These are phyloP conservation scores for Notothenia coriiceps DNA, from an alignment of 2,113 vertebrate genomes.

Conservation along the genomic window DNA sequence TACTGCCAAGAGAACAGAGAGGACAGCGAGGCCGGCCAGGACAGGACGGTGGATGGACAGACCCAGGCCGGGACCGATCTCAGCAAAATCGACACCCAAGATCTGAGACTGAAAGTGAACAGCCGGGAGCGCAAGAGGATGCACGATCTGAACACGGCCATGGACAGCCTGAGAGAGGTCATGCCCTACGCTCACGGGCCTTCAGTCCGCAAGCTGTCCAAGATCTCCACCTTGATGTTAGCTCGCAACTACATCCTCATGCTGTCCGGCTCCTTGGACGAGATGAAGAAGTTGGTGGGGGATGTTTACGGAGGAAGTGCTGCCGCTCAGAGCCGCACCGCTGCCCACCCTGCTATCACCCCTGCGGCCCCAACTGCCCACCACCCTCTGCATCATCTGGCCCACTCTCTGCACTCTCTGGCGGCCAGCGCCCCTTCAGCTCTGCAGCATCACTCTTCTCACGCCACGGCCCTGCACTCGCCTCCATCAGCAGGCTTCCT, in stretches of 20 bases:
- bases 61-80: slow-evolving; percentile 59
- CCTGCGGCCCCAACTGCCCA: slow-evolving; percentile 63
- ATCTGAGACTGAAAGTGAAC: slow-evolving; percentile 88
- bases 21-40: slow-evolving; percentile 19
- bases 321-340: slow-evolving; percentile 67
- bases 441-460: slow-evolving; percentile 64
- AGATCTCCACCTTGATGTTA: slow-evolving; percentile 87
- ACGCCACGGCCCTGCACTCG: slow-evolving; percentile 68
- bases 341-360: slow-evolving; percentile 52
- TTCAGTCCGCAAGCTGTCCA: slow-evolving; percentile 88
- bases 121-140: slow-evolving; percentile 88
- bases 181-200: slow-evolving; percentile 89
- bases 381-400: slow-evolving; percentile 80
- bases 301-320: slow-evolving; percentile 83
- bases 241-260: slow-evolving; percentile 90
- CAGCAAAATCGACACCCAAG: slow-evolving; percentile 80
- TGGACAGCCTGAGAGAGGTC: slow-evolving; percentile 88
- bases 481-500: slow-evolving; percentile 79
- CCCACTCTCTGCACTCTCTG: slow-evolving; percentile 82
- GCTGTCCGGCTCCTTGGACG: slow-evolving; percentile 87
- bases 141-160: slow-evolving; percentile 89
- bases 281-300: slow-evolving; percentile 88
- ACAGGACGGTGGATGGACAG: slow-evolving; percentile 49
- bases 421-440: slow-evolving; percentile 64
- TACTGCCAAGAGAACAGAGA: slow-evolving; percentile 70